phyloP scores from a whole-genome alignment of 1,140 invertebrate genomes.

The Drosophila oshimai region DNA sequence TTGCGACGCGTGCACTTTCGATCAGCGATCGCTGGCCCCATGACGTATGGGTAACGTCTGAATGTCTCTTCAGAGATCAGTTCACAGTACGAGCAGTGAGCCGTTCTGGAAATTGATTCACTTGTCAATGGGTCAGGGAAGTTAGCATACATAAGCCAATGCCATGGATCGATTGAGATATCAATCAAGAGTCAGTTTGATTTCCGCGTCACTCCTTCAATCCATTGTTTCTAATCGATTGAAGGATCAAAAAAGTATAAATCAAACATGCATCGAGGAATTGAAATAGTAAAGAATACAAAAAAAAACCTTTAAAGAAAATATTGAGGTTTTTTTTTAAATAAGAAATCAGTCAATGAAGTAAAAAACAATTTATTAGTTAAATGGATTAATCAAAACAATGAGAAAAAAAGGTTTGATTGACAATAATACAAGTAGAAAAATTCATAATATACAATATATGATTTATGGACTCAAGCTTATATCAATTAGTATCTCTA shows the following conservation, averaged over 20 bases:
- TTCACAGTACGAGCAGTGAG: conserved; percentile 6
- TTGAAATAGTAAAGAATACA: not conserved
- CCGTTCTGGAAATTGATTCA: conserved; percentile 6
- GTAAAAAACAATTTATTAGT: not conserved
- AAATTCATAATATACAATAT: not conserved
- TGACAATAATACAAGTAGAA: not conserved
- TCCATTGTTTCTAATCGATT: not conserved
- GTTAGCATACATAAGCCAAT: not conserved
- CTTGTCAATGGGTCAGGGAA: not conserved
- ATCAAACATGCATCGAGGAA: not conserved
- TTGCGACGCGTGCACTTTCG: conserved; percentile 19
- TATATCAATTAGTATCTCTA: not conserved
- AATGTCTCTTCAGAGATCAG: not conserved
- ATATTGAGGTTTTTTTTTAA: not conserved
- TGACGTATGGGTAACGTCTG: conserved; percentile 38
- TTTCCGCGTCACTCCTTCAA: not conserved
- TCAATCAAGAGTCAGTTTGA: not conserved
- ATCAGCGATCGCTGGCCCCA: conserved; percentile 4
- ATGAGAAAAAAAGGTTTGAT: not conserved
- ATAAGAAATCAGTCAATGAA: not conserved
- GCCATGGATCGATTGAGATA: not conserved
- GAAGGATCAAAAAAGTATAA: not conserved
- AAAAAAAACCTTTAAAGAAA: not conserved
- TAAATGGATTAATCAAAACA: not conserved
- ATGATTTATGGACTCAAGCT: not conserved